Evolutionary conservation across 2,888 invertebrate species (phyloP), one percentile per base, ranked within the genome.

Genomic region (Prosapia bicincta): DNA sequence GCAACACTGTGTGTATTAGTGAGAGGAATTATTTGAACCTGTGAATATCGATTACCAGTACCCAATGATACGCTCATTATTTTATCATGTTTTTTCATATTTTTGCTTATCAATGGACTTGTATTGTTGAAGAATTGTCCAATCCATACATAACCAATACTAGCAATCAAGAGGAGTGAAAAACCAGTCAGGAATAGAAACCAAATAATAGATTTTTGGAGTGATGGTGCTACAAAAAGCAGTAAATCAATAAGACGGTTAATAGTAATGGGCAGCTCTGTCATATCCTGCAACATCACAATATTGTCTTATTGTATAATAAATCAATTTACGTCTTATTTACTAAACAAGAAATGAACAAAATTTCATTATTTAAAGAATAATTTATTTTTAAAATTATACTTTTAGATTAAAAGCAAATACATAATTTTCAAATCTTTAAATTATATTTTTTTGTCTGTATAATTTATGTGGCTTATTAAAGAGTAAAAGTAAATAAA

Each of bases 141-240:
- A 26, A 70, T 78, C 76, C 79, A 78, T 65, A 78, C 78, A 72
- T 79, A 79, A 26, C 80, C 78, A 0, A 84, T 30, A n/a, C 83
- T 80, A 0, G 83, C 81, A 10, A 82, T 77, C 38, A 85, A 71
- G 7, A 85, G 83, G 71, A 85, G 75, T 3, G 82, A 80, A 0
- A 82, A 76, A 0, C 86, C 85, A 1, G 78, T 81, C 25, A 84
- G 78, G 0, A 81, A 82, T 25, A 84, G 79, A 0, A 83, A 43
- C 28, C 81, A 82, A 24, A 84, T 82, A 3, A 82, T 23, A 0
- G 83, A 77, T 0, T 80, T 82, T 69, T 85, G 84, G 7, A 79
- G 54, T 10, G 74, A 25, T 6, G 81, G 81, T 0, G 79, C 81
- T 0, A 78, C 73, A 13, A 83, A 71, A 10, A 85, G 85, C 9